phyloP scores from a whole-genome alignment of 2,888 invertebrate species.

The Drepanosiphum platanoidis region DNA sequence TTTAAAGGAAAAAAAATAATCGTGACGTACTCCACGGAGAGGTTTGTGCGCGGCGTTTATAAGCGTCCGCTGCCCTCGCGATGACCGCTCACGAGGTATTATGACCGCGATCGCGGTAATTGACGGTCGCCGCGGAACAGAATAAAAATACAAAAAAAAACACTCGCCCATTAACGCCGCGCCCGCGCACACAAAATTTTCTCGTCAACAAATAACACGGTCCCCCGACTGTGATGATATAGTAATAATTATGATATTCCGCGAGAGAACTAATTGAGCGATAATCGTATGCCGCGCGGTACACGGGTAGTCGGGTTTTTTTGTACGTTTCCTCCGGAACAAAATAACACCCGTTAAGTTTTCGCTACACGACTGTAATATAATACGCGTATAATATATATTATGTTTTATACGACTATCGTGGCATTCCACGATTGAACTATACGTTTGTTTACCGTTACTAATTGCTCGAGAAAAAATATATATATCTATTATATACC shows the following conservation, averaged over 20 bases:
- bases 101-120: background rate
- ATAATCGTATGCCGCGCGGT: background rate
- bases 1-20: no score
- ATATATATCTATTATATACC: no score
- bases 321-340: background rate
- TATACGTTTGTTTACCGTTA: slow-evolving; percentile 19
- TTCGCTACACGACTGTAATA: no score
- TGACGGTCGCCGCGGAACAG: background rate
- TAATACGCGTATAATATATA: no score
- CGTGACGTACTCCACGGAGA: no score
- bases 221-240: background rate
- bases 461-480: slow-evolving; percentile 26
- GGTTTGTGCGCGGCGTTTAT: no score
- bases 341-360: slow-evolving; percentile 34
- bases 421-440: slow-evolving; percentile 24
- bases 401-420: no score
- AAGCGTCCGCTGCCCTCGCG: background rate
- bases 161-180: background rate
- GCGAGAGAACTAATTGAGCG: background rate
- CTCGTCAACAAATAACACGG: background rate
- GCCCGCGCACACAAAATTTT: background rate
- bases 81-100: background rate
- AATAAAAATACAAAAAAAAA: no score
- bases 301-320: background rate
- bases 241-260: no score